phyloP scores from a whole-genome alignment of 2,797 vertebrate genomes.

The Graptemys geographica region DNA sequence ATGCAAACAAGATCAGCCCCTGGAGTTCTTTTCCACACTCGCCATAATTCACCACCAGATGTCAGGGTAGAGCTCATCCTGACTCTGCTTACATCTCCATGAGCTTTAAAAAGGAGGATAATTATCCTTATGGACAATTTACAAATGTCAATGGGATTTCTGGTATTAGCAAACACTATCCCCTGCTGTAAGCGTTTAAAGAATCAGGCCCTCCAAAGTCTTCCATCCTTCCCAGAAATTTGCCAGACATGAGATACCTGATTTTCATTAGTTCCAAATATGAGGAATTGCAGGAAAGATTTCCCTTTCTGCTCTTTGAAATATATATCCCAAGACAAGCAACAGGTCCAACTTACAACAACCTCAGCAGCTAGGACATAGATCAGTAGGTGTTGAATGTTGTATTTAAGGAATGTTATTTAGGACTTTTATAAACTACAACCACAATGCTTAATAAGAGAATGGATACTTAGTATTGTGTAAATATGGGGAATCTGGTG shows the following conservation, averaged over 20 bases:
- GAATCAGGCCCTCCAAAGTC: not conserved
- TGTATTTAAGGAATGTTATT: not conserved
- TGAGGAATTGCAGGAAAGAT: not conserved
- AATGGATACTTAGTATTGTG: not conserved
- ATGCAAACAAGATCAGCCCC: too few species aligned
- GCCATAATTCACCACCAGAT: too few species aligned
- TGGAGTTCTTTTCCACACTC: too few species aligned
- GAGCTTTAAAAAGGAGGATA: not conserved
- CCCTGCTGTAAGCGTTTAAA: not conserved
- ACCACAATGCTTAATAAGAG: not conserved
- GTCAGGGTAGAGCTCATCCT: too few species aligned
- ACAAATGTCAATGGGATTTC: not conserved
- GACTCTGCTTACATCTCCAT: constrained; percentile 43
- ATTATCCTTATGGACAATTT: not conserved
- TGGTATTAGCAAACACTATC: not conserved
- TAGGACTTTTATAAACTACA: not conserved
- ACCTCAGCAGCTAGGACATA: constrained; percentile 11
- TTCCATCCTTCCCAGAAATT: not conserved
- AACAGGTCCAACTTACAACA: not conserved
- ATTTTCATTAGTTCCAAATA: not conserved
- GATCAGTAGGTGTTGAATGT: not conserved
- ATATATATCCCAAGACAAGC: not conserved
- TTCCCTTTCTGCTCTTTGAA: not conserved
- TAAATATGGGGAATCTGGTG: not conserved
- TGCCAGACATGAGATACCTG: not conserved